phyloP scores from a whole-genome alignment of 1,140 invertebrate genomes.

The Drosophila fuyamai region DNA sequence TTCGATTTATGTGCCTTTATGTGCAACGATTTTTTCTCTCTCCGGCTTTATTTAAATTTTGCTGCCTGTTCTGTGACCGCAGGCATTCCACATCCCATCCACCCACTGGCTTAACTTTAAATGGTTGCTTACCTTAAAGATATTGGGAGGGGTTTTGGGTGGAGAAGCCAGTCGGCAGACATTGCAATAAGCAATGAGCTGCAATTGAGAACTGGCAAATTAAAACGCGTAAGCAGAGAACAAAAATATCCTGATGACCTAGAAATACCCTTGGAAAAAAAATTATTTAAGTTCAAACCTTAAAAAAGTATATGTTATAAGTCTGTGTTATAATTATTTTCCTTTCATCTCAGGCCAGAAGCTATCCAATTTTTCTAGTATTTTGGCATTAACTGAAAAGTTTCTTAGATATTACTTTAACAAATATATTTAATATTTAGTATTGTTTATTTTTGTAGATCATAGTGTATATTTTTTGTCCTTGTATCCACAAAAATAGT shows the following conservation, averaged over 20 bases:
- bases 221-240: constrained; percentile 2
- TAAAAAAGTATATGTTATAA: neutral
- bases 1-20: constrained; percentile 82
- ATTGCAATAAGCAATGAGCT: constrained; percentile 25
- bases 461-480: too few species aligned
- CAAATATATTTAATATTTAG: too few species aligned
- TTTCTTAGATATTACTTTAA: too few species aligned
- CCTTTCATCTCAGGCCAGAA: too few species aligned
- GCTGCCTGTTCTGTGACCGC: constrained; percentile 48
- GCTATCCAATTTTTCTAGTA: too few species aligned
- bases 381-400: too few species aligned
- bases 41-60: constrained; percentile 71
- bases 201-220: constrained; percentile 45
- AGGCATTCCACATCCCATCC: constrained; percentile 23
- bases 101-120: constrained; percentile 33
- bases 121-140: constrained; percentile 30
- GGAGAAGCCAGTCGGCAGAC: constrained; percentile 8
- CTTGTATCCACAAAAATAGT: neutral
- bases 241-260: neutral
- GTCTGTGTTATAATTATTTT: too few species aligned
- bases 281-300: neutral
- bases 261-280: neutral
- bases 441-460: too few species aligned
- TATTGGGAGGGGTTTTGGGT: neutral
- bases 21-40: constrained; percentile 42